These are phyloP conservation scores for Sardinella longiceps DNA, from an alignment of 2,797 vertebrate genomes.

Conservation along the genomic window DNA sequence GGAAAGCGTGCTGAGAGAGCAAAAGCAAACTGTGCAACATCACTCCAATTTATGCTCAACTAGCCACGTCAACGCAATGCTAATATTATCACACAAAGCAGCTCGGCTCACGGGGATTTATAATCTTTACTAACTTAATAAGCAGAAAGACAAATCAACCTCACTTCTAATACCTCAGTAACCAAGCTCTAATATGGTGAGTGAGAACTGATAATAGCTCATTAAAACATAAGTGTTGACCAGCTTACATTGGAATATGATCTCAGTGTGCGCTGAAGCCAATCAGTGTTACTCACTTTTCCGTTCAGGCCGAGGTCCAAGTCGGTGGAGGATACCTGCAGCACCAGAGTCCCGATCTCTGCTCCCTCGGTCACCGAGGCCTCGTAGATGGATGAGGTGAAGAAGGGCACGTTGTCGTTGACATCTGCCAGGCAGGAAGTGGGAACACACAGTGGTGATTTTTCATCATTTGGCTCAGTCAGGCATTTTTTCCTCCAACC, in stretches of 20 bases:
- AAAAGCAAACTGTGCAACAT: conserved; percentile 18
- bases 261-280: not conserved
- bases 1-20: conserved; percentile 10
- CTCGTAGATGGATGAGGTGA: conserved; percentile 90
- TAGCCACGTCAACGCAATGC: conserved; percentile 23
- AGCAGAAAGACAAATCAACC: conserved; percentile 13
- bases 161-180: not conserved
- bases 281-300: conserved; percentile 53
- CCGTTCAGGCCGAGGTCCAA: conserved; percentile 85
- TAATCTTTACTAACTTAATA: conserved; percentile 20
- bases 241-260: not conserved
- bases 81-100: conserved; percentile 25
- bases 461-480: conserved; percentile 16
- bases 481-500: not conserved
- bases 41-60: conserved; percentile 20
- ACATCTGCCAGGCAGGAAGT: conserved; percentile 76
- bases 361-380: conserved; percentile 83
- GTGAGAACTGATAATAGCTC: not conserved
- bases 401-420: conserved; percentile 92
- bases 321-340: conserved; percentile 85
- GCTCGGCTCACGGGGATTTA: not conserved
- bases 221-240: not conserved
- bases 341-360: conserved; percentile 78
- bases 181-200: not conserved
- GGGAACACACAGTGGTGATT: conserved; percentile 13